Conservation (phyloP, 2,888 invertebrate genomes). For the Nomada fucata region DNA sequence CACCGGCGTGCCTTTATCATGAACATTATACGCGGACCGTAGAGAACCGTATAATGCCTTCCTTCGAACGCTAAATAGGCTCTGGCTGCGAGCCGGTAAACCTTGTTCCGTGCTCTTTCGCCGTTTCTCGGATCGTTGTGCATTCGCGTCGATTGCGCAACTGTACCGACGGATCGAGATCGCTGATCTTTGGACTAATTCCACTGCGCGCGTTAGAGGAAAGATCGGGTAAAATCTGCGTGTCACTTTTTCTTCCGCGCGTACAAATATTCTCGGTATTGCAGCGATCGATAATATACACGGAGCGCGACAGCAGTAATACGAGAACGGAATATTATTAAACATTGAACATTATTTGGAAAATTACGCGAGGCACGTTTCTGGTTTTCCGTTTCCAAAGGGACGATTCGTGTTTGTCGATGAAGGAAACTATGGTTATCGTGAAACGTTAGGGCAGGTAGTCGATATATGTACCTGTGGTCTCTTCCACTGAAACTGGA, state of each 20-base stretch:
- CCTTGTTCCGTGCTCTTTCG: constrained; percentile 40
- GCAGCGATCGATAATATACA: no score
- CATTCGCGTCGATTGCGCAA: constrained; percentile 40
- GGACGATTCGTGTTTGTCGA: background rate
- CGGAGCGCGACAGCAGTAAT: no score
- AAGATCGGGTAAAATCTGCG: background rate
- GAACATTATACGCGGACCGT: constrained; percentile 46
- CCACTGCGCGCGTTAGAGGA: background rate
- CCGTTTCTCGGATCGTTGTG: constrained; percentile 54
- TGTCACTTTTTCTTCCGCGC: background rate
- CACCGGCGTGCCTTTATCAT: constrained; percentile 60
- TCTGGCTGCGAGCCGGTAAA: constrained; percentile 57
- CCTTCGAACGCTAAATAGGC: constrained; percentile 49
- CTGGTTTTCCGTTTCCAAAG: constrained; percentile 58
- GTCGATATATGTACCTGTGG: constrained; percentile 87
- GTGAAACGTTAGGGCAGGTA: background rate
- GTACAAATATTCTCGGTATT: background rate
- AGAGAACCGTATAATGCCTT: constrained; percentile 37
- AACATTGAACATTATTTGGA: constrained; percentile 55
- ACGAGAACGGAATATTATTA: no score
- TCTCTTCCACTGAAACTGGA: constrained; percentile 96
- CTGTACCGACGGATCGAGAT: constrained; percentile 22
- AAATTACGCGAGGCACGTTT: constrained; percentile 67
- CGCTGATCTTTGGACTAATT: constrained; percentile 23
- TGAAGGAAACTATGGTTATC: background rate